These are phyloP conservation scores for Poecile montanus DNA, from an alignment of 2,797 vertebrate species.

Conservation along the genomic window DNA sequence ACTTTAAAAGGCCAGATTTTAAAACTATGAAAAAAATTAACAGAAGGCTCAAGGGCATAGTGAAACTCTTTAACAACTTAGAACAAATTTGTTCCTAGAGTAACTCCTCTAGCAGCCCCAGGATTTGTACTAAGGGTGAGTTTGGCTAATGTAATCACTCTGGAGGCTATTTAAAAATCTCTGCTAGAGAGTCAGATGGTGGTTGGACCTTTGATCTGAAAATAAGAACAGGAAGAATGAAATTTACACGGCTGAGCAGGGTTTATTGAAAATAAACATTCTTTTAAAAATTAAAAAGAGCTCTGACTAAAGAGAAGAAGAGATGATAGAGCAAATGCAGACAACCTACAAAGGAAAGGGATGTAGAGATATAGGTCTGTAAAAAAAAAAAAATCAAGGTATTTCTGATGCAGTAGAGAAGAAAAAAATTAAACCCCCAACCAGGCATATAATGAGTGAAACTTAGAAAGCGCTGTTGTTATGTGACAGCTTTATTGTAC, in stretches of 20 bases:
- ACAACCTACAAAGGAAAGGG: not conserved
- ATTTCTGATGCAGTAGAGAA: constrained; percentile 11
- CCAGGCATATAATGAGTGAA: constrained; percentile 36
- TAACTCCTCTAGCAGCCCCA: constrained; percentile 19
- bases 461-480: constrained; percentile 9
- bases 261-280: constrained; percentile 41
- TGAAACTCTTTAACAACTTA: constrained; percentile 57
- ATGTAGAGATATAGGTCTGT: not conserved
- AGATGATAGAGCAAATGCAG: not conserved
- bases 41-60: constrained; percentile 68
- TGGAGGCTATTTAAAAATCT: constrained; percentile 30
- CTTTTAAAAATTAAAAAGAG: constrained; percentile 6
- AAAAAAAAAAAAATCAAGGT: not conserved
- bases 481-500: constrained; percentile 57
- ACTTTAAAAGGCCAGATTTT: constrained; percentile 71
- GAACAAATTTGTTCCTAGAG: constrained; percentile 44
- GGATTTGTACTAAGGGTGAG: constrained; percentile 40
- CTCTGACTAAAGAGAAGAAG: not conserved
- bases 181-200: constrained; percentile 11
- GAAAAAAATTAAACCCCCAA: constrained; percentile 33
- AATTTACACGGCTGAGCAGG: not conserved
- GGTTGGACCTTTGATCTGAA: constrained; percentile 24
- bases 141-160: constrained; percentile 57
- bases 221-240: constrained; percentile 1
- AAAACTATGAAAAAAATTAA: constrained; percentile 64